These are phyloP conservation scores for Pararge aegeria DNA, from an alignment of 1,140 invertebrate genomes.

Conservation along the genomic window DNA sequence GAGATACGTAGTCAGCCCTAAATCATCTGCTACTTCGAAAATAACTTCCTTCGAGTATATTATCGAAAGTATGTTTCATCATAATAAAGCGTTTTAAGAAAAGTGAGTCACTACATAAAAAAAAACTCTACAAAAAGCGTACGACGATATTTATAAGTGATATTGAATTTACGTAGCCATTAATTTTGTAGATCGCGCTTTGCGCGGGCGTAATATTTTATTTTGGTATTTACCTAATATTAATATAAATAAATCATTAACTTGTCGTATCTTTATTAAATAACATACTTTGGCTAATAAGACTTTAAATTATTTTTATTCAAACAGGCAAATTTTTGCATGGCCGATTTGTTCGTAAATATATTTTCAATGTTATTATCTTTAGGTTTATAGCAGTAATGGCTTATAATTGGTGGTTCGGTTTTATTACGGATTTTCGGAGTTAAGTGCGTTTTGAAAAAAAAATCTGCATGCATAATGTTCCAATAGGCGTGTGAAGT, in stretches of 20 bases:
- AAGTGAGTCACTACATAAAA: slow-evolving; percentile 12
- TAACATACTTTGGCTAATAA: no score
- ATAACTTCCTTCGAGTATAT: neutral
- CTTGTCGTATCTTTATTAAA: neutral
- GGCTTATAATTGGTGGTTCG: no score
- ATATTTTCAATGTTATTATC: no score
- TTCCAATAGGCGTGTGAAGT: no score
- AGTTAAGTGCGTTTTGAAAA: no score
- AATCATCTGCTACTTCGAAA: neutral
- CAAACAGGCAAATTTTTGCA: no score
- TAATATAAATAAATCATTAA: neutral
- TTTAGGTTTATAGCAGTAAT: no score
- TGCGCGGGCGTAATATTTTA: slow-evolving; percentile 8
- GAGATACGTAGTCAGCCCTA: neutral
- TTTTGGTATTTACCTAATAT: neutral
- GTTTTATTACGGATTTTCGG: no score
- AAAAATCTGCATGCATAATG: no score
- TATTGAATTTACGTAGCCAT: slow-evolving; percentile 10
- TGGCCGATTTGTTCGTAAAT: no score
- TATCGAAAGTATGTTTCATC: slow-evolving; percentile 2
- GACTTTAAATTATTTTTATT: no score
- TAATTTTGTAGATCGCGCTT: slow-evolving; percentile 11
- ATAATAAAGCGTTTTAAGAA: neutral
- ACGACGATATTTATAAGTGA: slow-evolving; percentile 11
- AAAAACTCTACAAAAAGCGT: slow-evolving; percentile 11